A percentile compares a stretch with the other conserved stretches of the same genome.
phyloP scores from a whole-genome alignment of 2,888 invertebrate genomes.

The Chironomus tentans region DNA sequence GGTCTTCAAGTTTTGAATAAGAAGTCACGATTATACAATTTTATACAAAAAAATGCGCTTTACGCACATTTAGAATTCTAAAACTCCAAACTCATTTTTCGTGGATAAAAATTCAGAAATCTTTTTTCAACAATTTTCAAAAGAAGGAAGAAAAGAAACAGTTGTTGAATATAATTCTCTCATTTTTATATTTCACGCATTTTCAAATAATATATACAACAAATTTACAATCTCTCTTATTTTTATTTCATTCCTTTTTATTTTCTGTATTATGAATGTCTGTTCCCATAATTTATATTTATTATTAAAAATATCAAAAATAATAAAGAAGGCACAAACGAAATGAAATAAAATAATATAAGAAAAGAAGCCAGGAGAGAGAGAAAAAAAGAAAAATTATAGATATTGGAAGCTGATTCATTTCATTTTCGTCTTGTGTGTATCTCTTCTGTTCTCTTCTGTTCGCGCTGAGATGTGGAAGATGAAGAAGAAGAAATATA shows the following conservation, averaged over 20 bases:
- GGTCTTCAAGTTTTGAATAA: too few species aligned
- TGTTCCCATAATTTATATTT: not conserved
- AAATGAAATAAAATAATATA: too few species aligned
- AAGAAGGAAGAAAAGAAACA: constrained; percentile 12
- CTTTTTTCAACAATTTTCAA: not conserved
- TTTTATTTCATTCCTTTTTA: not conserved
- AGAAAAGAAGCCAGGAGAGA: not conserved
- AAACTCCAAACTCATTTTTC: too few species aligned
- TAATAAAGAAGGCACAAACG: not conserved
- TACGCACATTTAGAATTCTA: too few species aligned
- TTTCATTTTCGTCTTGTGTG: not conserved
- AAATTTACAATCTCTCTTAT: not conserved
- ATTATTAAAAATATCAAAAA: constrained; percentile 8
- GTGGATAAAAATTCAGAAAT: too few species aligned
- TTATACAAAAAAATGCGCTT: too few species aligned
- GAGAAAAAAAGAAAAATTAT: not conserved
- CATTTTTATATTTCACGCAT: not conserved
- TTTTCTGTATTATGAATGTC: not conserved
- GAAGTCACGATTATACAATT: too few species aligned
- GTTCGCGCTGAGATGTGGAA: too few species aligned
- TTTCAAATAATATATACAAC: not conserved
- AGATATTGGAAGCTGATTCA: not conserved
- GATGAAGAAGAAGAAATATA: not conserved
- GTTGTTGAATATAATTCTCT: constrained; percentile 18
- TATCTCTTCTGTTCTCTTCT: too few species aligned